Conservation (phyloP, 2,888 invertebrate species). For the Himalopsyche kuldschensis region DNA sequence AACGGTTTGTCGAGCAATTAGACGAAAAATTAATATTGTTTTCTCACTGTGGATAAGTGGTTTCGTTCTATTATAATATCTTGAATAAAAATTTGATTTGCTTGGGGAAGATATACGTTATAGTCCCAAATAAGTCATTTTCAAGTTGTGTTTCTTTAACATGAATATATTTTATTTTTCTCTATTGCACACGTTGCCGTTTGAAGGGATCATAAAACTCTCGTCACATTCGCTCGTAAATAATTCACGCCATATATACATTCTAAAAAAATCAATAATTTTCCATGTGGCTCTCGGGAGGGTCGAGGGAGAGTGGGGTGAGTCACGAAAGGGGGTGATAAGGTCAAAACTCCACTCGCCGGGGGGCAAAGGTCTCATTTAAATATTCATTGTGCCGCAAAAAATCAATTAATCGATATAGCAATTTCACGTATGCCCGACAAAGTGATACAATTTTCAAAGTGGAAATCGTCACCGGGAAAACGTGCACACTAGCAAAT, state of each 20-base stretch:
- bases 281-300: background rate
- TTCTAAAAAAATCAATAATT: conserved; percentile 15
- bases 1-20: too few relatives aligned
- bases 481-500: too few relatives aligned
- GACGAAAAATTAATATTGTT: too few relatives aligned
- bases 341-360: conserved; percentile 16
- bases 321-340: background rate
- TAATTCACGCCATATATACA: conserved; percentile 4
- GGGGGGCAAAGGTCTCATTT: background rate
- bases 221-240: conserved; percentile 2
- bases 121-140: too few relatives aligned
- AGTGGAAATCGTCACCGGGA: background rate
- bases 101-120: too few relatives aligned
- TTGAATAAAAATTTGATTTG: too few relatives aligned
- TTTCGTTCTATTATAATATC: too few relatives aligned
- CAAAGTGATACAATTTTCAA: background rate
- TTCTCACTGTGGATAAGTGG: too few relatives aligned
- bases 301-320: background rate
- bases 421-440: background rate
- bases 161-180: background rate
- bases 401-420: conserved; percentile 6
- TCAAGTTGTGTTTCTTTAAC: too few relatives aligned
- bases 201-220: background rate
- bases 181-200: background rate
- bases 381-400: conserved; percentile 14